Percentiles rank a stretch among this genome's conserved stretches.
Conservation (phyloP, 2,888 invertebrate genomes). For the Ypsolopha sequella region DNA sequence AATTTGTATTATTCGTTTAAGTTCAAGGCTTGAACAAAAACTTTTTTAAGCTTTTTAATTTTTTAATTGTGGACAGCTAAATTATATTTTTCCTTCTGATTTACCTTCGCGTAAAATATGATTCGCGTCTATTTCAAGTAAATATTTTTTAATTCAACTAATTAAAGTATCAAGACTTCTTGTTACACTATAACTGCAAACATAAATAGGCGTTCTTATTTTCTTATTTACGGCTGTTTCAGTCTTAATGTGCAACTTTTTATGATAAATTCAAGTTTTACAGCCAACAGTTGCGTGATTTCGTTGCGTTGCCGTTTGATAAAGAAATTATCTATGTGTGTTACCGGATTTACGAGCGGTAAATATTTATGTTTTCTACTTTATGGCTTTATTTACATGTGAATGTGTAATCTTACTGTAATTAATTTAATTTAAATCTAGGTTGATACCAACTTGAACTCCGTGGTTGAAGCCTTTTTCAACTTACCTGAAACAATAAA, state of each 20-base stretch:
- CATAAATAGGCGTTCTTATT: conserved; percentile 62
- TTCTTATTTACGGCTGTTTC: conserved; percentile 59
- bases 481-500: neutral
- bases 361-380: conserved; percentile 29
- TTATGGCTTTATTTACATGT: conserved; percentile 16
- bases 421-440: no score
- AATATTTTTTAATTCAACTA: neutral
- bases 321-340: conserved; percentile 15
- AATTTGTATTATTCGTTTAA: no score
- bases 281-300: conserved; percentile 23
- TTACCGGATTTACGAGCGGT: conserved; percentile 38
- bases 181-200: conserved; percentile 25
- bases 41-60: no score
- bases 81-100: no score
- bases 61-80: no score
- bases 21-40: no score
- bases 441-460: neutral
- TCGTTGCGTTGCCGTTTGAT: conserved; percentile 1
- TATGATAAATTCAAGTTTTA: conserved; percentile 59
- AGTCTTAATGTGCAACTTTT: conserved; percentile 61
- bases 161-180: conserved; percentile 23
- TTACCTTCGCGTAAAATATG: no score
- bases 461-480: neutral
- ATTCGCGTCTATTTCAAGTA: no score
- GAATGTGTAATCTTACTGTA: no score